A percentile compares a stretch with the other conserved stretches of the same genome.
These are phyloP conservation scores for Premnoplex brunnescens DNA, from an alignment of 2,797 vertebrate genomes.

Conservation along the genomic window DNA sequence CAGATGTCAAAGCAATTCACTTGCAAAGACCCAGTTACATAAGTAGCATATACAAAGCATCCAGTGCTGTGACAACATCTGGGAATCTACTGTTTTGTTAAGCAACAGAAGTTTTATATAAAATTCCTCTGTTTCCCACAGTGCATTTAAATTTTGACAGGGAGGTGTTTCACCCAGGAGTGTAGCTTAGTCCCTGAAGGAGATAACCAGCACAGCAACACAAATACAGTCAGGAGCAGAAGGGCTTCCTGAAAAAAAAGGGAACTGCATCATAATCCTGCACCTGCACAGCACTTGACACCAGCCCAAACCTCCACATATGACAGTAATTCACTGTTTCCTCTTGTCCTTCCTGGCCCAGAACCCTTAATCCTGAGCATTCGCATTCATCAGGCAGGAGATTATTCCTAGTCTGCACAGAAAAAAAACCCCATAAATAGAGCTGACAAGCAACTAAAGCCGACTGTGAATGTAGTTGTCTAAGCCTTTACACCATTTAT, in stretches of 20 bases:
- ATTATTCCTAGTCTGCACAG: neutral
- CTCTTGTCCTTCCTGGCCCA: slow-evolving; percentile 32
- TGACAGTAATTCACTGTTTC: slow-evolving; percentile 25
- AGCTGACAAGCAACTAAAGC: neutral
- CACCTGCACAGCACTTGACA: neutral
- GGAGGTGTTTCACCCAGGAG: neutral
- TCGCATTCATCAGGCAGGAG: neutral
- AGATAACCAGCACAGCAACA: neutral
- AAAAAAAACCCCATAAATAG: neutral
- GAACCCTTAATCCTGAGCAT: slow-evolving; percentile 7
- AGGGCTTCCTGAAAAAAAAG: neutral
- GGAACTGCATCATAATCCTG: neutral
- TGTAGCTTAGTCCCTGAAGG: neutral
- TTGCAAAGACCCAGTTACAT: neutral
- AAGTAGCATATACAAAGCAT: neutral
- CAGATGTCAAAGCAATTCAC: neutral
- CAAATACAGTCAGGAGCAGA: neutral
- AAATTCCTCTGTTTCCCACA: neutral
- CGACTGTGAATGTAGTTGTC: neutral
- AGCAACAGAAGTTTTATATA: neutral
- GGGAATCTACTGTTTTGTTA: neutral
- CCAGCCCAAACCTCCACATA: neutral
- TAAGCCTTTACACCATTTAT: neutral
- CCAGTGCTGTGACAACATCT: neutral
- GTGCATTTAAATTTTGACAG: neutral